These are phyloP conservation scores for Carassius carassius DNA, from an alignment of 2,113 vertebrate genomes.

Conservation along the genomic window DNA sequence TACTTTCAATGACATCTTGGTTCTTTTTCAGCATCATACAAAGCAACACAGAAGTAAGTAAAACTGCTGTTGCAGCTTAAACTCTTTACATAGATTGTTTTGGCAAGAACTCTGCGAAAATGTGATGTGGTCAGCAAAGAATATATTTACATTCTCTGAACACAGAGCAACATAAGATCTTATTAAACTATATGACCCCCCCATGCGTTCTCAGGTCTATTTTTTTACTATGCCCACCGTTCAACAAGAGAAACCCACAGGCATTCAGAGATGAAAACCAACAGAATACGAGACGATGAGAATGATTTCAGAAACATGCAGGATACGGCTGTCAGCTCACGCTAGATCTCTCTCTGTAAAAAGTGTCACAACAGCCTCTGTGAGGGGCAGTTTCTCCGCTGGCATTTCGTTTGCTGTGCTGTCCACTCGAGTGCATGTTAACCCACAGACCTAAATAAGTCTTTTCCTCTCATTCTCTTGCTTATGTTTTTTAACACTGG, in stretches of 20 bases:
- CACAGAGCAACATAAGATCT: slow-evolving; percentile 37
- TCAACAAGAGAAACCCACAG: not conserved
- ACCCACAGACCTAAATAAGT: slow-evolving; percentile 67
- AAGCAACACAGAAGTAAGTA: not conserved
- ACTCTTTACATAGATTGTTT: slow-evolving; percentile 10
- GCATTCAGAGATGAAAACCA: not conserved
- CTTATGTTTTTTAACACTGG: slow-evolving; percentile 2
- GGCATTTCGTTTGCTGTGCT: slow-evolving; percentile 34
- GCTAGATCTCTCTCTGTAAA: slow-evolving; percentile 25
- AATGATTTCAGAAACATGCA: slow-evolving; percentile 37
- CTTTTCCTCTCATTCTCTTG: not conserved
- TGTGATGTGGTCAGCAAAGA: slow-evolving; percentile 23
- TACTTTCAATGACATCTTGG: slow-evolving; percentile 7
- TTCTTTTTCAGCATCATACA: slow-evolving; percentile 6
- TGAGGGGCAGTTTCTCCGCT: slow-evolving; percentile 48
- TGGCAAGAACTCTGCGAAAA: slow-evolving; percentile 25
- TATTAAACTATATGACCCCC: slow-evolving; percentile 21
- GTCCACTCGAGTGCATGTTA: slow-evolving; percentile 56
- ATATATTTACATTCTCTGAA: slow-evolving; percentile 36
- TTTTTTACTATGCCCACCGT: slow-evolving; percentile 17
- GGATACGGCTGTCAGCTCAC: slow-evolving; percentile 39
- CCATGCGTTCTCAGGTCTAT: slow-evolving; percentile 12
- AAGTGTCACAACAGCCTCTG: slow-evolving; percentile 36
- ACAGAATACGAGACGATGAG: slow-evolving; percentile 14
- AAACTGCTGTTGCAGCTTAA: slow-evolving; percentile 15